Evolutionary conservation across 2,797 vertebrate species (phyloP).

Genomic region (Diplodus sargus): DNA sequence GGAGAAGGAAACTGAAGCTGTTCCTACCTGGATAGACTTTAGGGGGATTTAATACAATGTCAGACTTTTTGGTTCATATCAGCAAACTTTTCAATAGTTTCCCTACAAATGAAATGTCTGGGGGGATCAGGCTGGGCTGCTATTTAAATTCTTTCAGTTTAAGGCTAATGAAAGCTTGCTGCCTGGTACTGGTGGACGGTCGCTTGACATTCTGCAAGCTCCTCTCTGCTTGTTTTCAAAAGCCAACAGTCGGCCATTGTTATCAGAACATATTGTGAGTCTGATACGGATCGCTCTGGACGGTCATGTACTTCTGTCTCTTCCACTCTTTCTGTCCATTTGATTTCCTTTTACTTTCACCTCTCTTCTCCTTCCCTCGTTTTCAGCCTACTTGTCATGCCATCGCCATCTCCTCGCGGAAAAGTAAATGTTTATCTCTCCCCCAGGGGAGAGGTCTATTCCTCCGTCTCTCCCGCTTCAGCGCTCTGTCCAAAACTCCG

Average conservation of each 20-base stretch:
- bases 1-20: too few species aligned
- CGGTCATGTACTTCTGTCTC: slow-evolving; percentile 36
- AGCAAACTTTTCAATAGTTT: not conserved
- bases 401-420: slow-evolving; percentile 61
- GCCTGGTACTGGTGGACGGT: slow-evolving; percentile 31
- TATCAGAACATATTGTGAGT: slow-evolving; percentile 38
- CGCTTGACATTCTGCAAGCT: slow-evolving; percentile 30
- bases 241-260: slow-evolving; percentile 15
- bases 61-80: not conserved
- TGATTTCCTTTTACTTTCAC: slow-evolving; percentile 28
- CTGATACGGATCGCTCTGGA: slow-evolving; percentile 26
- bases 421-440: slow-evolving; percentile 82
- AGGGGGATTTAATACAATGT: not conserved
- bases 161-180: slow-evolving; percentile 5
- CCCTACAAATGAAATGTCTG: not conserved
- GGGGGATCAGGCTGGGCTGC: not conserved
- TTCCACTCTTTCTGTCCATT: slow-evolving; percentile 13
- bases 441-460: slow-evolving; percentile 65
- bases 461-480: slow-evolving; percentile 52
- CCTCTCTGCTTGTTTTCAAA: slow-evolving; percentile 22
- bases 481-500: slow-evolving; percentile 68
- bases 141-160: slow-evolving; percentile 11
- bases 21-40: not conserved
- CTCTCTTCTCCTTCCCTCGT: not conserved
- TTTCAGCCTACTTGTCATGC: slow-evolving; percentile 43